Percentiles rank a stretch among this genome's conserved stretches.
These are phyloP conservation scores for Elachura formosa DNA, from an alignment of 2,113 vertebrate genomes.

Conservation along the genomic window DNA sequence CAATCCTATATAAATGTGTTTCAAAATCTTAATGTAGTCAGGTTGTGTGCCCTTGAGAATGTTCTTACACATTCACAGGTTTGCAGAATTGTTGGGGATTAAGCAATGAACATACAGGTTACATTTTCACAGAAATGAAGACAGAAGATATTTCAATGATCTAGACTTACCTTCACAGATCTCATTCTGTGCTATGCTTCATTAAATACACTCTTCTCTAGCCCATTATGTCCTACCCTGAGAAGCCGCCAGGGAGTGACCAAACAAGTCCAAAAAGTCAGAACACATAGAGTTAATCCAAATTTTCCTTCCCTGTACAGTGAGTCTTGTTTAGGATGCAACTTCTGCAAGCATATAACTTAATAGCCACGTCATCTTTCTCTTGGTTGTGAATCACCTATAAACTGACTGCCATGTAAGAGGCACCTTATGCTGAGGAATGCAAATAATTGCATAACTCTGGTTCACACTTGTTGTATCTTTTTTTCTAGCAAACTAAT, in stretches of 20 bases:
- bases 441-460: neutral
- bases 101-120: neutral
- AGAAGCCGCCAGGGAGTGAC: neutral
- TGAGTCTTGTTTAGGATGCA: neutral
- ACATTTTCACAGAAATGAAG: neutral
- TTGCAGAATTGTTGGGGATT: neutral
- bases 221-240: neutral
- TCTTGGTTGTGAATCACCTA: neutral
- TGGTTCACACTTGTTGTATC: neutral
- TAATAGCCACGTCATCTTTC: neutral
- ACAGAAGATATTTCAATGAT: accelerated
- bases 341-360: neutral
- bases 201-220: neutral
- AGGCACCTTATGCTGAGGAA: neutral
- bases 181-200: neutral
- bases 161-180: neutral
- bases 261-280: neutral
- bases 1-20: neutral
- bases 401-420: neutral
- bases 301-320: neutral
- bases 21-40: neutral
- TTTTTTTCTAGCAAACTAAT: neutral
- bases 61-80: neutral
- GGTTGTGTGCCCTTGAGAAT: neutral
- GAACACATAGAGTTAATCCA: neutral